phyloP scores from a whole-genome alignment of 2,888 invertebrate genomes.

The Beris morrisii region DNA sequence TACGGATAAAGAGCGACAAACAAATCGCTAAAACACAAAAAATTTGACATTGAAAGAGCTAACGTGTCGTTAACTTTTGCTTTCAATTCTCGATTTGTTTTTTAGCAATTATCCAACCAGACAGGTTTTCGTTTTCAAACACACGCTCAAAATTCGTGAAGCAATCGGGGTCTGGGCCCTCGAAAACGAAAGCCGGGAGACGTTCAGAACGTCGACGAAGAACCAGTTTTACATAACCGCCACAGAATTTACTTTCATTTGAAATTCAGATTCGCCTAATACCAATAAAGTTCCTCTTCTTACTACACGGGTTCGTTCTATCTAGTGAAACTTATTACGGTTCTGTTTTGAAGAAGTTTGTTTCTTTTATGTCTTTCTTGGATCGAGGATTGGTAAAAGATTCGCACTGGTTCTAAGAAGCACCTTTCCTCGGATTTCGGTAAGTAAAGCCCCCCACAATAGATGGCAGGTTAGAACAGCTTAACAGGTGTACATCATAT shows the following conservation, averaged over 20 bases:
- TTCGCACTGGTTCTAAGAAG: too few species aligned
- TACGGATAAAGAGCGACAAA: not conserved
- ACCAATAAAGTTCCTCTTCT: too few species aligned
- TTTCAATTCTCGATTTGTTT: conserved; percentile 11
- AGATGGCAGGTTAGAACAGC: too few species aligned
- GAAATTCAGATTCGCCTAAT: conserved; percentile 12
- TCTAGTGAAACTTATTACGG: too few species aligned
- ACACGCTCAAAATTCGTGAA: not conserved
- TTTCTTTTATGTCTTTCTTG: too few species aligned
- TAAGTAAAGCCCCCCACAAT: too few species aligned
- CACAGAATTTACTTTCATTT: conserved; percentile 23
- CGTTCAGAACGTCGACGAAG: not conserved
- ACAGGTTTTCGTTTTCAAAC: conserved; percentile 9
- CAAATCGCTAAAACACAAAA: conserved; percentile 1
- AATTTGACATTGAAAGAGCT: conserved; percentile 27
- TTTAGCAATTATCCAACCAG: conserved; percentile 1
- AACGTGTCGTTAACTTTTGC: conserved; percentile 29
- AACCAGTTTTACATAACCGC: conserved; percentile 22
- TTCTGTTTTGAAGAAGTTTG: too few species aligned
- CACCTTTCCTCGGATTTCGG: too few species aligned
- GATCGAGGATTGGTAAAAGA: too few species aligned
- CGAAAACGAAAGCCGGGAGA: not conserved
- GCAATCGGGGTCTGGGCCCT: too few species aligned
- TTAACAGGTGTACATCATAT: too few species aligned
- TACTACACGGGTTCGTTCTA: too few species aligned